Evolutionary conservation across 2,113 vertebrate genomes (phyloP).

Genomic region (Salminus brasiliensis): DNA sequence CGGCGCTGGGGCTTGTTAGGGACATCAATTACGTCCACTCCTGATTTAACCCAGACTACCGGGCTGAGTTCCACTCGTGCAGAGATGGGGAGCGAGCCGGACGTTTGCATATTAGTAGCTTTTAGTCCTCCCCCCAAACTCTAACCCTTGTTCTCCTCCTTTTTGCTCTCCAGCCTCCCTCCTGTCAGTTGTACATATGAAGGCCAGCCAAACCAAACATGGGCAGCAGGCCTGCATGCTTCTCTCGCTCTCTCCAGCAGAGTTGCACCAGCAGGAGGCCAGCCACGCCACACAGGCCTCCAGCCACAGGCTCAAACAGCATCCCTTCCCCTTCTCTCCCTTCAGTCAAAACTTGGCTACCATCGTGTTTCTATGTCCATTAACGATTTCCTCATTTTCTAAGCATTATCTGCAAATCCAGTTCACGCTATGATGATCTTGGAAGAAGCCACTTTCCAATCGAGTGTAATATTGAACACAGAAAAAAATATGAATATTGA

Average conservation of each 20-base stretch:
- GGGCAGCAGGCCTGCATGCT: slow-evolving; percentile 82
- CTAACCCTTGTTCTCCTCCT: slow-evolving; percentile 59
- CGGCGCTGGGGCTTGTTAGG: slow-evolving; percentile 29
- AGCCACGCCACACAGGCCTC: slow-evolving; percentile 57
- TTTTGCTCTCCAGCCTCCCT: slow-evolving; percentile 84
- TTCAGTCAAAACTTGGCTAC: slow-evolving; percentile 40
- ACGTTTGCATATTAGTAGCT: slow-evolving; percentile 53
- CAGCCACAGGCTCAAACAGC: slow-evolving; percentile 59
- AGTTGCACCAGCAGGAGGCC: slow-evolving; percentile 54
- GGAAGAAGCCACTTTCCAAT: background rate
- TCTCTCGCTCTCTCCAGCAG: slow-evolving; percentile 33
- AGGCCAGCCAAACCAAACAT: slow-evolving; percentile 96
- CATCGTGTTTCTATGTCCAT: background rate
- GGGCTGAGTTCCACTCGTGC: slow-evolving; percentile 33
- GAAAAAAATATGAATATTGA: background rate
- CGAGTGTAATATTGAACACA: background rate
- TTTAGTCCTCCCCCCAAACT: slow-evolving; percentile 46
- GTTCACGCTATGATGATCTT: background rate
- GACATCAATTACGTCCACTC: slow-evolving; percentile 36
- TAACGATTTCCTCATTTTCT: background rate
- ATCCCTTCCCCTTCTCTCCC: slow-evolving; percentile 19
- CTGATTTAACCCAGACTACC: slow-evolving; percentile 35
- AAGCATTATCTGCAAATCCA: background rate
- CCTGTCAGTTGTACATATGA: slow-evolving; percentile 91
- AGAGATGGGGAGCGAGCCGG: slow-evolving; percentile 34